phyloP scores from a whole-genome alignment of 2,113 vertebrate genomes.

The Cavia aperea region DNA sequence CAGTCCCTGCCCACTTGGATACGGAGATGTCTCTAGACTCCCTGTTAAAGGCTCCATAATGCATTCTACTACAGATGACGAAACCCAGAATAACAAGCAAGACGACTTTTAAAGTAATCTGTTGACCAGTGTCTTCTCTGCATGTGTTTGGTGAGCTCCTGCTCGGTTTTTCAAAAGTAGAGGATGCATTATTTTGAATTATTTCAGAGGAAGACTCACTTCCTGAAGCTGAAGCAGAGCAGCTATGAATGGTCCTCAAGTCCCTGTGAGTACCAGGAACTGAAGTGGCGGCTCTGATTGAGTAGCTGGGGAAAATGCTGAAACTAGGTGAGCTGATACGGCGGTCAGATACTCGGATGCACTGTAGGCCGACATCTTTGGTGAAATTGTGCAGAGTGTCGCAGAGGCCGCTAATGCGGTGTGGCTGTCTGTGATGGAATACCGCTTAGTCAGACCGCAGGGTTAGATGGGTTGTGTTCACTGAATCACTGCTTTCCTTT shows the following conservation, averaged over 20 bases:
- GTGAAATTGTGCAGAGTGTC: background rate
- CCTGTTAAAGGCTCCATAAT: constrained; percentile 53
- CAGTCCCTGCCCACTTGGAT: background rate
- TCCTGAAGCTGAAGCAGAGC: constrained; percentile 54
- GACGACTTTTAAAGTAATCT: constrained; percentile 60
- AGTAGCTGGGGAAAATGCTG: background rate
- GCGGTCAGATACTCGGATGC: background rate
- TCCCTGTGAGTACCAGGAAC: background rate
- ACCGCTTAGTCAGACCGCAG: background rate
- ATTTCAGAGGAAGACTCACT: constrained; percentile 43
- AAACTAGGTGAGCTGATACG: constrained; percentile 70
- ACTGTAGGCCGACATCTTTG: background rate
- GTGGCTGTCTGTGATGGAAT: background rate
- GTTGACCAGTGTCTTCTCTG: constrained; percentile 65
- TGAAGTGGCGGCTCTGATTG: background rate
- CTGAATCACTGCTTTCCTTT: constrained; percentile 6
- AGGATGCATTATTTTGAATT: constrained; percentile 24
- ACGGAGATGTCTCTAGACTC: constrained; percentile 55
- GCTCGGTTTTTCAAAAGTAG: constrained; percentile 57
- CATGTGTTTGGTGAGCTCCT: constrained; percentile 37
- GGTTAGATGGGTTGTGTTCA: background rate
- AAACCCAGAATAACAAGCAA: constrained; percentile 70
- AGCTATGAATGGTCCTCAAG: background rate
- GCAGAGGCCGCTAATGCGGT: background rate
- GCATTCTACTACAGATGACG: constrained; percentile 53